Percentiles rank a stretch among this genome's conserved stretches.
Conservation (phyloP, 2,888 invertebrate genomes). For the Oligia fasciuncula region DNA sequence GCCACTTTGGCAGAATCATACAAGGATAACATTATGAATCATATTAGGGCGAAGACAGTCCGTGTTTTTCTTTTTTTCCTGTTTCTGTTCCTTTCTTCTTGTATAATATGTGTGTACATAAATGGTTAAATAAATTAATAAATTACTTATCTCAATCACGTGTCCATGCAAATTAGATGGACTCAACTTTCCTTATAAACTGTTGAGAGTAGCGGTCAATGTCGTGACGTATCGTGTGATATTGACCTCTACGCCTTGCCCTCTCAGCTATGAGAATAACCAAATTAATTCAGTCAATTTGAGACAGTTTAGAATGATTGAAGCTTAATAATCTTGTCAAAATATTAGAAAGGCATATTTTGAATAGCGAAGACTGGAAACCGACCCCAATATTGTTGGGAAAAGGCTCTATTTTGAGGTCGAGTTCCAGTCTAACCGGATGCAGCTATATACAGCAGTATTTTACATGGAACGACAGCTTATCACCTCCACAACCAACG, state of each 20-base stretch:
- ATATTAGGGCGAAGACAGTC: too few species aligned
- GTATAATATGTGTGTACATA: too few species aligned
- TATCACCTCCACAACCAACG: background rate
- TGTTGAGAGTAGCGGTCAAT: conserved; percentile 33
- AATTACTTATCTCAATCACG: conserved; percentile 17
- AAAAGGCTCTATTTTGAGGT: background rate
- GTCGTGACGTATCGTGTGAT: conserved; percentile 10
- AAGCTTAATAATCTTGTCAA: background rate
- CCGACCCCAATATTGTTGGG: background rate
- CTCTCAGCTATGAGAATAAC: background rate
- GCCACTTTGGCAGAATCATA: too few species aligned
- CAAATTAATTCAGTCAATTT: background rate
- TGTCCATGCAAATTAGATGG: conserved; percentile 26
- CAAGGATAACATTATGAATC: too few species aligned
- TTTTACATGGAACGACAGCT: too few species aligned
- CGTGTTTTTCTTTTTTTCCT: too few species aligned
- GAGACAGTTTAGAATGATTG: background rate
- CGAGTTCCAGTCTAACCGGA: background rate
- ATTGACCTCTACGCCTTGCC: conserved; percentile 30
- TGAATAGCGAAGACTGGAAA: background rate
- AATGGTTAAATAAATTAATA: background rate
- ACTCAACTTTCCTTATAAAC: conserved; percentile 27
- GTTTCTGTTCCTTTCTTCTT: too few species aligned
- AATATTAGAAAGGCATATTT: background rate
- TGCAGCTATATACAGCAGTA: too few species aligned